A percentile compares a stretch with the other conserved stretches of the same genome.
phyloP scores from a whole-genome alignment of 2,113 vertebrate genomes.

The Neogale vison region DNA sequence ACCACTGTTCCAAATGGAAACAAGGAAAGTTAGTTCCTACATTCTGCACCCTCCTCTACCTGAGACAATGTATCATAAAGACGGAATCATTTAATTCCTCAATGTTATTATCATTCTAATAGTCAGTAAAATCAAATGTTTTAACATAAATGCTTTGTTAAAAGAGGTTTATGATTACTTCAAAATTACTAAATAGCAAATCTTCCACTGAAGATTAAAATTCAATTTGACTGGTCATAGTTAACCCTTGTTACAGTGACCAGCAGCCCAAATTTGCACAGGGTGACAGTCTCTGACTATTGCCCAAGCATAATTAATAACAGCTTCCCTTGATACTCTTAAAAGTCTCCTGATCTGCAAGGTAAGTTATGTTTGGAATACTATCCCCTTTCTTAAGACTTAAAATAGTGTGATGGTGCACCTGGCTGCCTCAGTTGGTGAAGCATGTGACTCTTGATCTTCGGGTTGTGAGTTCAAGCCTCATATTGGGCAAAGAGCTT shows the following conservation, averaged over 20 bases:
- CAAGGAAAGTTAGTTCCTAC: not conserved
- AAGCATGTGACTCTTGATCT: conserved; percentile 71
- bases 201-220: not conserved
- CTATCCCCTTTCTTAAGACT: not conserved
- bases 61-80: not conserved
- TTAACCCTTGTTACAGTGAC: not conserved
- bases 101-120: not conserved
- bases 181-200: not conserved
- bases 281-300: not conserved
- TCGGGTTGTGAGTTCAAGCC: not conserved
- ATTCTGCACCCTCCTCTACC: not conserved
- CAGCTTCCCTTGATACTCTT: not conserved
- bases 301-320: not conserved
- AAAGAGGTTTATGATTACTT: not conserved
- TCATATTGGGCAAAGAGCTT: not conserved
- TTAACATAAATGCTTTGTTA: not conserved
- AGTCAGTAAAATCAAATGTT: not conserved
- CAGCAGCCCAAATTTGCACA: not conserved
- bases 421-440: conserved; percentile 85
- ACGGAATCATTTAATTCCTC: not conserved
- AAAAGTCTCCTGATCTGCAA: not conserved
- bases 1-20: not conserved
- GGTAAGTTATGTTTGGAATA: not conserved
- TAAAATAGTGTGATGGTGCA: not conserved
- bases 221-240: not conserved